Base-by-base conservation (phyloP, 2,113 vertebrate genomes). In the Mungos mungo region DNA sequence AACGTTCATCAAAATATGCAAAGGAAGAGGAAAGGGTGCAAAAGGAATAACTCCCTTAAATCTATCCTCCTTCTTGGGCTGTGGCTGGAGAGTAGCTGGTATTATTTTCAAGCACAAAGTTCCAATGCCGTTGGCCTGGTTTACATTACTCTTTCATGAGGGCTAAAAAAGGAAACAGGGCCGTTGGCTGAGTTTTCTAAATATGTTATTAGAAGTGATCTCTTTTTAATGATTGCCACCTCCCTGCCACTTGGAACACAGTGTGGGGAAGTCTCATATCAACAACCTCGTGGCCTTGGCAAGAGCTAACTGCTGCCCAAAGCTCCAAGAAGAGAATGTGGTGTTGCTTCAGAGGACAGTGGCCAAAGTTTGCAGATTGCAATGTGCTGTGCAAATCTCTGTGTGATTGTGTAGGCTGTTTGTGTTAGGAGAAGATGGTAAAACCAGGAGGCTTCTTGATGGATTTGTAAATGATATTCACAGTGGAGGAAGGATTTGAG, bases 201-300 rank as follows among this genome's bases (percentile, higher is more conserved):
- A 76, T 95, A 97, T 52, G 47, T 91, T 98, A 94, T 97, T 97
- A 38, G 82, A 45, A 85, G 93, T 92, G 92, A 96, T 97, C 63
- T 88, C 95, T 95, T 92, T 89, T 97, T 98, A 97, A 77, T 98
- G 98, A 96, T 90, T 86, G 97, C 97, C 84, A 85, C 90, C 76
- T 66, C 87, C 80, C 76, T 96, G 87, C 96, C 95, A 92, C 90
- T 96, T 95, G 96, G 92, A 97, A 77, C 41, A 1, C 3, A 35
- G 83, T 90, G 31, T 19, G 35, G 89, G 41, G 68, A 82, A 57
- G 57, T 87, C 83, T 94, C 45, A 23, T 38, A 54, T 69, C 65
- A 27, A 45, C 47, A 79, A 66, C 68, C 45, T 38, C 5, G 5
- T 3, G 35, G n/a, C 4, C 72, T 71, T 23, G 31, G 45, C 21